Conservation (phyloP, 2,888 invertebrate species). For the Lissonota sp. region DNA sequence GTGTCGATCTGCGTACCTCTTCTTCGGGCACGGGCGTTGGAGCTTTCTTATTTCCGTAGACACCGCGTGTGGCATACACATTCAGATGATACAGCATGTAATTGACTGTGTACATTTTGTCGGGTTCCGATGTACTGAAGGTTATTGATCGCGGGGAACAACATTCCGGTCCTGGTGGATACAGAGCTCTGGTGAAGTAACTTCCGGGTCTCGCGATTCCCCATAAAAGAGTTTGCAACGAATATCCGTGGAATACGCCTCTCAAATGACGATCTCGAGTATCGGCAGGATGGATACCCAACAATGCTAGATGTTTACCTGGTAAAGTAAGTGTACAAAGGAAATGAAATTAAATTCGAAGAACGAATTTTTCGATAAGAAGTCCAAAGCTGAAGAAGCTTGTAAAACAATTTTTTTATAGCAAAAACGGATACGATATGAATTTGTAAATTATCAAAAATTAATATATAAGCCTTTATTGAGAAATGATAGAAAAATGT, state of each 20-base stretch:
- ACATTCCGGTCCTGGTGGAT: constrained; percentile 84
- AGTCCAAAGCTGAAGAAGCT: too few species aligned
- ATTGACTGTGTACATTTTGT: constrained; percentile 85
- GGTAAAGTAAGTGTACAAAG: constrained; percentile 44
- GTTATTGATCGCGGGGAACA: constrained; percentile 85
- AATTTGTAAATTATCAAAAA: too few species aligned
- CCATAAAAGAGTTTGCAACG: constrained; percentile 78
- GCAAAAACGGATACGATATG: too few species aligned
- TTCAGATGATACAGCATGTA: constrained; percentile 85
- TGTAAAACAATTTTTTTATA: too few species aligned
- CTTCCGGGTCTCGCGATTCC: constrained; percentile 81
- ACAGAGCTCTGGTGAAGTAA: constrained; percentile 85
- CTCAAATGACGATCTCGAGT: constrained; percentile 84
- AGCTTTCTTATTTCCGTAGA: constrained; percentile 82
- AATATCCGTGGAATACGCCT: constrained; percentile 85
- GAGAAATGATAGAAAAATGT: too few species aligned
- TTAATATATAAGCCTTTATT: too few species aligned
- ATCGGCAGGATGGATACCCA: constrained; percentile 85
- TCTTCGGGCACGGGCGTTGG: constrained; percentile 82
- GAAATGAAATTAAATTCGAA: background rate
- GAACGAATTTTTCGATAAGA: too few species aligned
- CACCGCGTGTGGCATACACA: constrained; percentile 81
- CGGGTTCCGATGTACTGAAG: constrained; percentile 85
- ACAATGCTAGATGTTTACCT: constrained; percentile 85
- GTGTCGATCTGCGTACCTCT: constrained; percentile 75